Conservation (phyloP, 2,888 invertebrate species). For the Metopia argyrocephala region DNA sequence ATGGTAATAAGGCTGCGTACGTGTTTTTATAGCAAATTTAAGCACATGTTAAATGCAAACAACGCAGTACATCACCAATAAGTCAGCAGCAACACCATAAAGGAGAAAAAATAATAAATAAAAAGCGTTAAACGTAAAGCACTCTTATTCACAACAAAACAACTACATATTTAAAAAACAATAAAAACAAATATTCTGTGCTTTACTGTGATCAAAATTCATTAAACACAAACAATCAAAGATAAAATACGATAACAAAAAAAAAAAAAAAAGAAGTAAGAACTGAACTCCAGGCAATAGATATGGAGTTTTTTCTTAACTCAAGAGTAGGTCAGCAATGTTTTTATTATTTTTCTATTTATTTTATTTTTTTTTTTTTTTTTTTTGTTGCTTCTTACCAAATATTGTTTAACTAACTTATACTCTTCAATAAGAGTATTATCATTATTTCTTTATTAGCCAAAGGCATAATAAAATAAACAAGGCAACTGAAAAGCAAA, state of each 20-base stretch:
- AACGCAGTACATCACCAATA: neutral
- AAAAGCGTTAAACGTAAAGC: neutral
- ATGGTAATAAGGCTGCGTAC: constrained; percentile 38
- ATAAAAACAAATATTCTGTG: neutral
- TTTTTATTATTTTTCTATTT: neutral
- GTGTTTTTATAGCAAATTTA: neutral
- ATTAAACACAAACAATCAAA: neutral
- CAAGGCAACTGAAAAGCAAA: constrained; percentile 19
- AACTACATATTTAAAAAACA: neutral
- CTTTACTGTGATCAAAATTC: neutral
- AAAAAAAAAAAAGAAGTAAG: neutral
- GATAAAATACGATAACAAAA: no score
- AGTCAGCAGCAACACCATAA: neutral
- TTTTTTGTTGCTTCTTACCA: no score
- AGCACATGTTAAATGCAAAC: constrained; percentile 19
- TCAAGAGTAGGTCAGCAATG: constrained; percentile 52
- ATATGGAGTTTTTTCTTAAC: neutral
- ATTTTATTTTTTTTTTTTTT: neutral
- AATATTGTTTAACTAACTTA: constrained; percentile 32
- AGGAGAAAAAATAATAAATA: no score
- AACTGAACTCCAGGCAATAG: neutral
- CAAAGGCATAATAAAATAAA: constrained; percentile 5
- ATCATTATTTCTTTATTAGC: constrained; percentile 18
- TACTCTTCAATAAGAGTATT: constrained; percentile 35
- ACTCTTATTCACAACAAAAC: neutral